Evolutionary conservation across 2,888 invertebrate species (phyloP).

Genomic region (Pasiphila rectangulata): DNA sequence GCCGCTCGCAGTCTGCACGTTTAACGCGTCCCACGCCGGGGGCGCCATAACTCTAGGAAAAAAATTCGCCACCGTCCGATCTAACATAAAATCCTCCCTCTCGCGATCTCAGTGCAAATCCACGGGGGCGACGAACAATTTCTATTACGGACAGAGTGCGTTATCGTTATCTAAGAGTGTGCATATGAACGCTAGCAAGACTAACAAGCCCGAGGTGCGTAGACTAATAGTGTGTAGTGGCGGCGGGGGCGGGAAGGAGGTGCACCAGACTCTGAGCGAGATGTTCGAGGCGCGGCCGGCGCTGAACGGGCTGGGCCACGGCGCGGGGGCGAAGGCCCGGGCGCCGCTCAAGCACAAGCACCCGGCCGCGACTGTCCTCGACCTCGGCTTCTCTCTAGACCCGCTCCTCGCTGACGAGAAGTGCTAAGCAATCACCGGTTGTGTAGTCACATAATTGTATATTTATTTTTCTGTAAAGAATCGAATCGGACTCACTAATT

Average conservation of each 20-base stretch:
- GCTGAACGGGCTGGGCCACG: slow-evolving; percentile 52
- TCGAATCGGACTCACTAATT: slow-evolving; percentile 60
- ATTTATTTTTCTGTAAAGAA: slow-evolving; percentile 75
- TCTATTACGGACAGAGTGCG: slow-evolving; percentile 60
- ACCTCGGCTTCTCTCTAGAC: slow-evolving; percentile 70
- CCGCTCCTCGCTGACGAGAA: slow-evolving; percentile 76
- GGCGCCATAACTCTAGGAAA: slow-evolving; percentile 78
- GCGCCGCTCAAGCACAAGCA: slow-evolving; percentile 51
- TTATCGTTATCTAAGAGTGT: slow-evolving; percentile 67
- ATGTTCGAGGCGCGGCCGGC: slow-evolving; percentile 56
- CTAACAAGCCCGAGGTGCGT: slow-evolving; percentile 73
- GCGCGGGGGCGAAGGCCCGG: slow-evolving; percentile 28
- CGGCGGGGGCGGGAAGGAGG: slow-evolving; percentile 41
- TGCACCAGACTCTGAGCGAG: slow-evolving; percentile 59
- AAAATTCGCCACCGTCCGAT: slow-evolving; percentile 71
- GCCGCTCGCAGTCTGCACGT: slow-evolving; percentile 80
- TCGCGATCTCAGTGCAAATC: slow-evolving; percentile 64
- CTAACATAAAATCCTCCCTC: slow-evolving; percentile 72
- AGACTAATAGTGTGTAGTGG: slow-evolving; percentile 74
- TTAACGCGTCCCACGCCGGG: slow-evolving; percentile 80
- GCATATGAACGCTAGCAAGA: slow-evolving; percentile 69
- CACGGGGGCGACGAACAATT: slow-evolving; percentile 55
- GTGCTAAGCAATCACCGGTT: slow-evolving; percentile 72
- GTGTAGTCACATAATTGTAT: slow-evolving; percentile 73
- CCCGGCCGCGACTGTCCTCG: slow-evolving; percentile 53